A percentile compares a stretch with the other conserved stretches of the same genome.
Evolutionary conservation across 1,140 invertebrate species (phyloP).

Genomic region (Lasioglossum baleicum): DNA sequence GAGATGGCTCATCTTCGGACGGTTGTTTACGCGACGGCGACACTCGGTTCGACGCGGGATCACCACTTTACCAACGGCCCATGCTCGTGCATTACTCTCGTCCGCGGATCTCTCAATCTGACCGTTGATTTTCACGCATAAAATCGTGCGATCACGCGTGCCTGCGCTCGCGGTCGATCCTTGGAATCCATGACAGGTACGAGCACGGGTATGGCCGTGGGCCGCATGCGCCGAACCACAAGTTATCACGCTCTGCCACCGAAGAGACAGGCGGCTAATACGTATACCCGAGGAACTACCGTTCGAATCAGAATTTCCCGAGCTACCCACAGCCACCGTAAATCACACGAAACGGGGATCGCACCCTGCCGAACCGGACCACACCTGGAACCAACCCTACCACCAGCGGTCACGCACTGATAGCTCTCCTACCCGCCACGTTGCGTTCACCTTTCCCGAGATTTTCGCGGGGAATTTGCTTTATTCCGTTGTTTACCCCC

Average conservation of each 20-base stretch:
- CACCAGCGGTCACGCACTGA: too few relatives aligned
- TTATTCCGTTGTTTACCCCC: too few relatives aligned
- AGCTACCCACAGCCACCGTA: neutral
- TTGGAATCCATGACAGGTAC: slow-evolving; percentile 76
- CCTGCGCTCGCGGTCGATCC: slow-evolving; percentile 70
- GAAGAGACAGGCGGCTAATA: slow-evolving; percentile 38
- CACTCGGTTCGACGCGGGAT: slow-evolving; percentile 30
- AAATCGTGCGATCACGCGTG: slow-evolving; percentile 68
- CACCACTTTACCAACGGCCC: slow-evolving; percentile 51
- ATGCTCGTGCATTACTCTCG: slow-evolving; percentile 37
- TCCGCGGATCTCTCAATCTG: slow-evolving; percentile 39
- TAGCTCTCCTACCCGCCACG: too few relatives aligned
- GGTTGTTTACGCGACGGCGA: slow-evolving; percentile 39
- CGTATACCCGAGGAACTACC: slow-evolving; percentile 50
- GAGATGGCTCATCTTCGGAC: slow-evolving; percentile 65
- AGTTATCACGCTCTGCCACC: slow-evolving; percentile 54
- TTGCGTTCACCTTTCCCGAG: too few relatives aligned
- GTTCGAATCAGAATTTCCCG: slow-evolving; percentile 39
- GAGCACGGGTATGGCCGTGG: slow-evolving; percentile 48
- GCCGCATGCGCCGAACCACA: slow-evolving; percentile 54
- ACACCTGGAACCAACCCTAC: too few relatives aligned
- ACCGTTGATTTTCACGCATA: slow-evolving; percentile 62
- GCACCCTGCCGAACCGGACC: neutral
- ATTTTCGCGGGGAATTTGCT: too few relatives aligned
- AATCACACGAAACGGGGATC: slow-evolving; percentile 1